Evolutionary conservation across 2,888 invertebrate genomes (phyloP).

Genomic region (Dorcus parallelipipedus): DNA sequence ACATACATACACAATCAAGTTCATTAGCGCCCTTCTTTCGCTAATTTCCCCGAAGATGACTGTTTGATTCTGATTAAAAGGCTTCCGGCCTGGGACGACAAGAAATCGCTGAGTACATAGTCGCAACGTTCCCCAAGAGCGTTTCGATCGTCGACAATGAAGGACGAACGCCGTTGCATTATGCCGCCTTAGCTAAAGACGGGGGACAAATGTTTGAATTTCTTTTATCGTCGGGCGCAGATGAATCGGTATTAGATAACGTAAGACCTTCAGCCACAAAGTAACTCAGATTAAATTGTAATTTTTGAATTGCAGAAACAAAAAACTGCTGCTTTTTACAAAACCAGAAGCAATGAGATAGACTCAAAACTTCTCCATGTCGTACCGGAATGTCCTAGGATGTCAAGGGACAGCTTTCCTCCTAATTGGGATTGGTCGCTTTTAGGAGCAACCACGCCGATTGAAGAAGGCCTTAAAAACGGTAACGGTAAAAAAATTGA

Average conservation of each 20-base stretch:
- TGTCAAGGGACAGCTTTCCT: slow-evolving; percentile 67
- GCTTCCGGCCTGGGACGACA: slow-evolving; percentile 79
- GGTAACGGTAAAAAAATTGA: slow-evolving; percentile 15
- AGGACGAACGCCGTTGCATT: slow-evolving; percentile 85
- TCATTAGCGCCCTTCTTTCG: neutral
- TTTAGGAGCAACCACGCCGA: slow-evolving; percentile 50
- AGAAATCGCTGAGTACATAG: slow-evolving; percentile 70
- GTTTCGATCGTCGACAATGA: slow-evolving; percentile 73
- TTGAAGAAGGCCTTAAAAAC: slow-evolving; percentile 28
- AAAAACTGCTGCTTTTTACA: slow-evolving; percentile 77
- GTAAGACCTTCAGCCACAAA: slow-evolving; percentile 53
- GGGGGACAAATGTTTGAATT: slow-evolving; percentile 74
- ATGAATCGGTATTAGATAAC: slow-evolving; percentile 78
- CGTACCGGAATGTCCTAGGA: slow-evolving; percentile 79
- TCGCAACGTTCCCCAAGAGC: slow-evolving; percentile 66
- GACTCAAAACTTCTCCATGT: slow-evolving; percentile 67
- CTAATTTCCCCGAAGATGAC: neutral
- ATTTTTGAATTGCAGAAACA: slow-evolving; percentile 63
- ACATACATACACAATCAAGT: slow-evolving; percentile 18
- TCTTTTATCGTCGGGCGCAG: slow-evolving; percentile 77
- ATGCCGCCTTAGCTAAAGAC: slow-evolving; percentile 78
- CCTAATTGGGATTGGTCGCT: slow-evolving; percentile 71
- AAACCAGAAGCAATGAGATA: slow-evolving; percentile 71
- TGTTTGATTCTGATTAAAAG: slow-evolving; percentile 42
- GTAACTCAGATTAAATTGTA: neutral